Evolutionary conservation across 2,888 invertebrate species (phyloP).

Genomic region (Dicycla oo): DNA sequence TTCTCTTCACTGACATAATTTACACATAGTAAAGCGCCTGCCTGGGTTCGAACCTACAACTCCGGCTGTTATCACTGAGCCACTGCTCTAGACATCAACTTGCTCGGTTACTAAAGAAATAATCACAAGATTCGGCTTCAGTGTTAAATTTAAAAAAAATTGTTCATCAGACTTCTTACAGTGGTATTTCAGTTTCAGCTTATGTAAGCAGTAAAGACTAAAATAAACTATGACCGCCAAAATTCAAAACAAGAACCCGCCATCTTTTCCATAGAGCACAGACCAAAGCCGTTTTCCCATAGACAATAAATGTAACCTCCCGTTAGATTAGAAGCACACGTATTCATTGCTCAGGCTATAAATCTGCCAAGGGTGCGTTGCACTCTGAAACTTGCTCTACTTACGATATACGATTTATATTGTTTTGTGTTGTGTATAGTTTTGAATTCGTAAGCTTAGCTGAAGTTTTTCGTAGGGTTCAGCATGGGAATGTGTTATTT

Average conservation of each 20-base stretch:
- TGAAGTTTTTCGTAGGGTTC: neutral
- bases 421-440: neutral
- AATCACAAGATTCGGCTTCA: no score
- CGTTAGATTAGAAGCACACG: constrained; percentile 60
- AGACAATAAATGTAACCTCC: constrained; percentile 56
- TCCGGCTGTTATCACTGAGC: no score
- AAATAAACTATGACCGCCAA: neutral
- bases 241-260: neutral
- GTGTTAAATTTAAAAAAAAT: no score
- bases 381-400: constrained; percentile 57
- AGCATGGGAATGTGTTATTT: constrained; percentile 17
- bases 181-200: no score
- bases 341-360: constrained; percentile 52
- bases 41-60: no score
- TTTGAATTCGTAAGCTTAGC: constrained; percentile 12
- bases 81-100: no score
- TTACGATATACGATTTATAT: constrained; percentile 32
- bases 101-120: no score
- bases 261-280: constrained; percentile 37
- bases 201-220: no score
- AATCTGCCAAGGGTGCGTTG: constrained; percentile 51
- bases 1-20: no score
- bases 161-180: no score
- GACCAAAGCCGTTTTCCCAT: constrained; percentile 25
- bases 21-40: no score